phyloP scores from a whole-genome alignment of 2,797 vertebrate genomes.

The Aldrovandia affinis region DNA sequence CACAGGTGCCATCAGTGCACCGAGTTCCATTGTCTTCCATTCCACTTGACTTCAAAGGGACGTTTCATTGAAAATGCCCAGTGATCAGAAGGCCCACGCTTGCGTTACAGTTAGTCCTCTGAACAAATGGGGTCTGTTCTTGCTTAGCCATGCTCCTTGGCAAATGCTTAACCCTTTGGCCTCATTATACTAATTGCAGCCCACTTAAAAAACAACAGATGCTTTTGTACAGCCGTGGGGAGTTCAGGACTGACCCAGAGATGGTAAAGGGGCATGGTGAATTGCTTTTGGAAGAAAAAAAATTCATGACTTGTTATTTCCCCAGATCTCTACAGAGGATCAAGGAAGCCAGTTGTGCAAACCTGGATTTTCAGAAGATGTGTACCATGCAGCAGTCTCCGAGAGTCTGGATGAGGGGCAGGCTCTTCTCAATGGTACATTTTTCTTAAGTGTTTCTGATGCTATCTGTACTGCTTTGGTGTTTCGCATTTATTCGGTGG shows the following conservation, averaged over 20 bases:
- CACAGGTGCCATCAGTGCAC: not conserved
- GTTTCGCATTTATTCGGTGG: not conserved
- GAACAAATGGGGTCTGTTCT: constrained; percentile 78
- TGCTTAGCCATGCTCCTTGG: constrained; percentile 63
- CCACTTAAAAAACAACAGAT: constrained; percentile 74
- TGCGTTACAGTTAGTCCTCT: constrained; percentile 72
- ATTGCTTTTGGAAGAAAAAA: not conserved
- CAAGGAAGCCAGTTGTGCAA: constrained; percentile 77
- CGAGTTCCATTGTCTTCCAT: not conserved
- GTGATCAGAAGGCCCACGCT: constrained; percentile 68
- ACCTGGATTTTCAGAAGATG: constrained; percentile 84
- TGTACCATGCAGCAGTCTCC: constrained; percentile 76
- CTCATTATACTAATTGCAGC: constrained; percentile 73
- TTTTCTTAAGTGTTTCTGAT: not conserved
- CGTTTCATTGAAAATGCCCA: constrained; percentile 66
- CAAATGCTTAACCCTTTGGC: constrained; percentile 83
- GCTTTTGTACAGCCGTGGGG: constrained; percentile 62
- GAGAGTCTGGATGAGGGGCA: constrained; percentile 79
- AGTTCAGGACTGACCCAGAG: constrained; percentile 29
- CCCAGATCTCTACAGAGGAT: constrained; percentile 80
- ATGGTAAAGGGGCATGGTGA: constrained; percentile 11
- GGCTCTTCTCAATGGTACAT: constrained; percentile 83
- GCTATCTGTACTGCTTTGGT: not conserved
- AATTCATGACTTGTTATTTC: constrained; percentile 56
- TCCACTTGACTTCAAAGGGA: constrained; percentile 54